Base-by-base conservation (phyloP, 2,888 invertebrate species). In the Himalopsyche anomala region DNA sequence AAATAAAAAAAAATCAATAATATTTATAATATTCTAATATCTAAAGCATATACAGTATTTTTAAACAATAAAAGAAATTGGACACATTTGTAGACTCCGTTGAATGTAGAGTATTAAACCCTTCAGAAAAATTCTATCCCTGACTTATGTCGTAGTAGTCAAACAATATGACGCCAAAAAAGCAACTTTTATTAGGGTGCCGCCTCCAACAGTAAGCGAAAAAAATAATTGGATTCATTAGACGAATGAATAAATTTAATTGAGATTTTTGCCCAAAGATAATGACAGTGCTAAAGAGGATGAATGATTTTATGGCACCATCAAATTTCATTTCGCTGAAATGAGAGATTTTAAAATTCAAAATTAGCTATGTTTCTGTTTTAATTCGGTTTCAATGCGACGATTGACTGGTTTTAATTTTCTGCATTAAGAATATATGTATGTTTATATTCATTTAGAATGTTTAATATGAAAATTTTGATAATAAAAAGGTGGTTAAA, bases 161-260 rank as follows among this genome's bases (percentile, higher is more conserved):
- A 28, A 80, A 42, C 36, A 80, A 80, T 80, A 80, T 80, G 80
- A 81, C 74, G 74, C 1, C 74, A 74, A 74, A 74, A 42, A 86
- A 86, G 51, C 55, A 19, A 40, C 54, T 86, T 86, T 83, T 81
- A 86, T 81, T 84, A 83, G 69, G 28, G 54, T 42, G 84, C 54
- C 84, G 80, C 62, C 86, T 83, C 81, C 15, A 54, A 74, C 74
- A 74, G 74, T 74, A 36, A 36, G 74, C 80, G 74, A 81, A 84
- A 81, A 83, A 81, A 84, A 82, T 86, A 86, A 86, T 84, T 86
- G 84, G 84, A 84, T 86, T 86, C 86, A 86, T 86, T 84, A 84
- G 80, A 38, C 69, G 80, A 19, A 51, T 51, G 84, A 84, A 86
- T 84, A 82, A 86, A 84, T 84, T 86, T 84, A 82, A 86, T 84